phyloP scores from a whole-genome alignment of 2,113 vertebrate species.

The Hemiscyllium ocellatum region DNA sequence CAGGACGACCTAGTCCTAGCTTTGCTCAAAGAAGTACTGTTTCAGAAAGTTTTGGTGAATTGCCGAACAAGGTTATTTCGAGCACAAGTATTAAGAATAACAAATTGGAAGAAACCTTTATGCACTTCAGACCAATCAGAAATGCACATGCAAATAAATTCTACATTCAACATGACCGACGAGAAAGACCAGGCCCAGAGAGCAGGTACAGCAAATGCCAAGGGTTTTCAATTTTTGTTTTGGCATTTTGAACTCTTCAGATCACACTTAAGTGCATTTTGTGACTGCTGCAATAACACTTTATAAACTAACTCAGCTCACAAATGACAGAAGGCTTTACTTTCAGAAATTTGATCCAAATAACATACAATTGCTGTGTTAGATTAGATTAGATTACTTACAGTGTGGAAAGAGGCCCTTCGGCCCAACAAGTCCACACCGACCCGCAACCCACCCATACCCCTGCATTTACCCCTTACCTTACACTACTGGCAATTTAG shows the following conservation, averaged over 20 bases:
- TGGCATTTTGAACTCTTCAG: background rate
- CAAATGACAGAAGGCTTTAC: background rate
- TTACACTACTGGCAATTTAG: no score
- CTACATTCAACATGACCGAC: conserved; percentile 38
- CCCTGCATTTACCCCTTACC: no score
- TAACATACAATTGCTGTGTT: background rate
- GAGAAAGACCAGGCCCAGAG: conserved; percentile 49
- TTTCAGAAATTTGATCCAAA: background rate
- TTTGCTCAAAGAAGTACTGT: conserved; percentile 66
- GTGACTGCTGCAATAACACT: background rate
- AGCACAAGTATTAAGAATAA: conserved; percentile 44
- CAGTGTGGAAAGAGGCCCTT: no score
- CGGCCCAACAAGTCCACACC: no score
- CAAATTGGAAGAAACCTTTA: conserved; percentile 47
- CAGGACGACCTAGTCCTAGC: conserved; percentile 77
- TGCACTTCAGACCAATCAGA: conserved; percentile 52
- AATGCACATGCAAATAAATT: conserved; percentile 38
- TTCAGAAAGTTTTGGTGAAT: conserved; percentile 48
- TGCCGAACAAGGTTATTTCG: conserved; percentile 47
- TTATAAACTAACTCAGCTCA: background rate
- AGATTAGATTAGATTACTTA: no score
- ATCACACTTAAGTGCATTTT: background rate
- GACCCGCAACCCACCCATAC: no score
- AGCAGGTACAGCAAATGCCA: conserved; percentile 52
- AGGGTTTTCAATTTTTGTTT: background rate